A percentile compares a stretch with the other conserved stretches of the same genome.
Conservation (phyloP, 2,888 invertebrate species). For the Aleiodes alternator region DNA sequence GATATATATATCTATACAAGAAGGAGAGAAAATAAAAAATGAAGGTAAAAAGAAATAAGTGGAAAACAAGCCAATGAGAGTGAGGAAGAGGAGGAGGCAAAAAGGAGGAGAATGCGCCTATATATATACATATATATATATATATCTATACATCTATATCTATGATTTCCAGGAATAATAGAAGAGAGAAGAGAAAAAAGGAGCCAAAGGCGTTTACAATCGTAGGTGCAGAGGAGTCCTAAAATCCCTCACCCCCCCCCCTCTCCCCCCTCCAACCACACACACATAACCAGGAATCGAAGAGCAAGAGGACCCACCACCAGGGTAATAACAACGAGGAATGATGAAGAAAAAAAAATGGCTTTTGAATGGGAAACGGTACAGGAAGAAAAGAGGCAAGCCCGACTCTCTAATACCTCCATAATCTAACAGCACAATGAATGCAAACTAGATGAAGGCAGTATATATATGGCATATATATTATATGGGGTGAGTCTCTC, state of each 20-base stretch:
- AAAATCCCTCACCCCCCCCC: constrained; percentile 44
- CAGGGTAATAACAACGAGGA: constrained; percentile 73
- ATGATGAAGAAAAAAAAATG: too few species aligned
- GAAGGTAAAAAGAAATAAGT: constrained; percentile 1
- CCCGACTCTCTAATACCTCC: neutral
- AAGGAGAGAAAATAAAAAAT: constrained; percentile 31
- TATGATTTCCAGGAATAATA: constrained; percentile 65
- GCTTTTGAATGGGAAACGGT: too few species aligned
- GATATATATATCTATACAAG: neutral
- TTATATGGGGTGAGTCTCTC: neutral
- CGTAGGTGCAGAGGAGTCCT: constrained; percentile 45
- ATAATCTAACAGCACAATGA: constrained; percentile 2
- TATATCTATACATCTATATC: constrained; percentile 5
- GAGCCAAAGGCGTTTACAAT: constrained; percentile 51
- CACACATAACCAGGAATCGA: neutral
- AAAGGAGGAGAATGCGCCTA: neutral
- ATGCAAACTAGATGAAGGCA: constrained; percentile 13
- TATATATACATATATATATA: too few species aligned
- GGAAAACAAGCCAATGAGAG: constrained; percentile 33
- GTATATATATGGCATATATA: too few species aligned
- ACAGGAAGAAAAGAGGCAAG: constrained; percentile 54
- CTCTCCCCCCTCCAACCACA: neutral
- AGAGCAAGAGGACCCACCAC: constrained; percentile 35
- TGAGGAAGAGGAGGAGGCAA: constrained; percentile 34
- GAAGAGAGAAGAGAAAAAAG: constrained; percentile 50